Evolutionary conservation across 1,140 invertebrate genomes (phyloP), one percentile per base, ranked within the genome.

Genomic region (Lysiphlebus fabarum): DNA sequence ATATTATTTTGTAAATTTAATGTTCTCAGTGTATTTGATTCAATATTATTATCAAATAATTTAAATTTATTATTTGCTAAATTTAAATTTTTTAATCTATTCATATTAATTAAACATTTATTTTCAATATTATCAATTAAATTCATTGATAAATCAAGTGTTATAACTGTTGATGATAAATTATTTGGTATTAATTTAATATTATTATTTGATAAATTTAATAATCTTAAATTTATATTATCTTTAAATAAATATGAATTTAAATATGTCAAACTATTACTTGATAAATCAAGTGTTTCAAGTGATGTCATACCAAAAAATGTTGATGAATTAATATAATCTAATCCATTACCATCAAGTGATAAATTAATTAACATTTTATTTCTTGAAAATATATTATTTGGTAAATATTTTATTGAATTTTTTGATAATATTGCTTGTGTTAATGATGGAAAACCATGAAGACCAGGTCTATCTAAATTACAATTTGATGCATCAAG

Each of bases 121-220:
- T 77, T 73, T 44, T 82, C 79, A 57, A 89, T 63, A 2, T 67
- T 62, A 2, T 76, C 77, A 53, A 90, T 84, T 62, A 83, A 77
- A 69, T 89, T 90, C 65, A 79, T 82, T 0, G 87, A 88, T 53
- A 87, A 67, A 69, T 88, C 86, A 42, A 89, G 64, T 58, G 75
- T 56, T 1, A 49, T 48, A 0, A 64, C 48, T 0, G 67, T 53
- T 0, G 65, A 59, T n/a, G 54, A 63, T 2, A 77, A 47, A 56
- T 63, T 70, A 1, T 5, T 12, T 5, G 65, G 68, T 11, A 78
- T 63, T 7, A 64, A 44, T n/a, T 53, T 11, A 10, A 78, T 48
- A 12, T 49, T 80, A 67, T 90, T 90, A 70, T 81, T 83, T 0
- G 88, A 88, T 53, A 88, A 70, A 70, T 88, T 86, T 42, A 88